Evolutionary conservation across 1,140 invertebrate genomes (phyloP), one percentile per base, ranked within the genome.

Genomic region (Drosophila parvula): DNA sequence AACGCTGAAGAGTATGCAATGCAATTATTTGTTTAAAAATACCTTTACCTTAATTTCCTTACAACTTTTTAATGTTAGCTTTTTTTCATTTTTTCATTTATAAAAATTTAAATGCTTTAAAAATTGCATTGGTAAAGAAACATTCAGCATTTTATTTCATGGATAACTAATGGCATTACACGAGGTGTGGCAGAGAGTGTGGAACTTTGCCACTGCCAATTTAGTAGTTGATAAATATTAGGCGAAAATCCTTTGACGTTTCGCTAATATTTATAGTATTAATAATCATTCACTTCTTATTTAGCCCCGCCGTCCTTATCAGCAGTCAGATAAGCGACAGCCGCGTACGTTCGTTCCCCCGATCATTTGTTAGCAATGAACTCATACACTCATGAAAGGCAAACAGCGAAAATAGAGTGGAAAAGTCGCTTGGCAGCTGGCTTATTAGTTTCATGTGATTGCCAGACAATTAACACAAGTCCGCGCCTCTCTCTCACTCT

Each of bases 241-340:
- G 43, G 45, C 71, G 59, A 68, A 85, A 86, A 83, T 82, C 84
- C 83, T 88, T 88, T 86, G 83, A 86, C 83, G 76, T 71, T 79
- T 78, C 11, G 64, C 71, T 55, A 78, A 89, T 88, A 88, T 88
- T 88, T 88, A 86, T 86, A 86, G 79, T 86, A 88, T 86, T 86
- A 79, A 88, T 88, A 86, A 86, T 86, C 79, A 89, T 76, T 76
- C 55, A 59, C 36, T 53, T 48, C 32, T 56, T 48, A 30, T 36
- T 32, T 12, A 18, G 11, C 30, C 45, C 47, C 60, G 68, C 44
- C 57, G 74, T 51, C 71, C 63, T 86, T 86, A 86, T 86, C 83
- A 78, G 59, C 45, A 14, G 14, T 57, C 41, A 79, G 83, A 88
- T 86, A 86, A 83, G 75, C 67, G 12, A 18, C 18, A 56, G 61